Evolutionary conservation across 2,888 invertebrate genomes (phyloP).

Genomic region (Drosophila birchii): DNA sequence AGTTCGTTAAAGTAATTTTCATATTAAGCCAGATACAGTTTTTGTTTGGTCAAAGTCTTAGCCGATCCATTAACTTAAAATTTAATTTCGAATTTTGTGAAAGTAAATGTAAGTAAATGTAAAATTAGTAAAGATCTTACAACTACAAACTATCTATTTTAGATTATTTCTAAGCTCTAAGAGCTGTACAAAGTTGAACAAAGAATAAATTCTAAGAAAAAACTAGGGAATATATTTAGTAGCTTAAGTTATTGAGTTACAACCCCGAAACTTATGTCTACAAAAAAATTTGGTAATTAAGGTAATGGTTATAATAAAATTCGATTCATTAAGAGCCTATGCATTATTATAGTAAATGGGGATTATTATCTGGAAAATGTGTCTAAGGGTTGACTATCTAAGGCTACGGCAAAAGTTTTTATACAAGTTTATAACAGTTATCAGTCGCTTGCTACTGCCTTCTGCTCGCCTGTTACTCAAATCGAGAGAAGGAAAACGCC

Average conservation of each 20-base stretch:
- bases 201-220: background rate
- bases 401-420: too few relatives aligned
- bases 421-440: too few relatives aligned
- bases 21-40: background rate
- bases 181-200: background rate
- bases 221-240: background rate
- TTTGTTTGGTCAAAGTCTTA: background rate
- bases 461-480: too few relatives aligned
- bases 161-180: slow-evolving; percentile 7
- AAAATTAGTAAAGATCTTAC: background rate
- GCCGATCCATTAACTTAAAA: slow-evolving; percentile 2
- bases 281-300: background rate
- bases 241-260: background rate
- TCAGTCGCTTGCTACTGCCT: too few relatives aligned
- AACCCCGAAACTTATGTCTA: background rate
- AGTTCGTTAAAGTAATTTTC: background rate
- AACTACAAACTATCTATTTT: background rate
- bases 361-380: too few relatives aligned
- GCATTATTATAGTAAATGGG: background rate
- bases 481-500: too few relatives aligned
- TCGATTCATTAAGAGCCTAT: background rate
- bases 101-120: background rate
- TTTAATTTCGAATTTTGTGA: background rate
- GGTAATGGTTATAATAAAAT: background rate
- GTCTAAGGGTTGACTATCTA: background rate